phyloP scores from a whole-genome alignment of 2,888 invertebrate genomes.

The Deilephila porcellus region DNA sequence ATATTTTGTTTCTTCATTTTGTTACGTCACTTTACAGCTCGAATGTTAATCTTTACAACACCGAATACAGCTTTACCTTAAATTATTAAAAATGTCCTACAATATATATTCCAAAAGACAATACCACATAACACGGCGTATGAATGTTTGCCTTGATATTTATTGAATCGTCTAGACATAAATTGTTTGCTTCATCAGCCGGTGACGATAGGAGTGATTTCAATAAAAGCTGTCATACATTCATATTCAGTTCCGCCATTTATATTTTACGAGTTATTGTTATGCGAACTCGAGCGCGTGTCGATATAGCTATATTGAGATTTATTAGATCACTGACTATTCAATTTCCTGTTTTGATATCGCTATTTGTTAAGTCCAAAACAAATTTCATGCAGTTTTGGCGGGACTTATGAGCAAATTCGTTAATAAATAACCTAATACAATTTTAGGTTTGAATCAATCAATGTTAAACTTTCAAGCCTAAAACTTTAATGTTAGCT shows the following conservation, averaged over 20 bases:
- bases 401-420: too few species aligned
- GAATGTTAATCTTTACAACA: too few species aligned
- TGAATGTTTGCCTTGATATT: slow-evolving; percentile 13
- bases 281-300: background rate
- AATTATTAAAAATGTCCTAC: background rate
- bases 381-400: background rate
- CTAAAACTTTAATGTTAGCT: too few species aligned
- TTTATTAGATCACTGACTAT: slow-evolving; percentile 8
- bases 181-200: slow-evolving; percentile 15
- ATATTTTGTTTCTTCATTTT: too few species aligned
- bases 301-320: background rate
- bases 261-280: slow-evolving; percentile 15
- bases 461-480: too few species aligned
- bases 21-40: too few species aligned
- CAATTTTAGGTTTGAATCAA: too few species aligned
- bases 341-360: background rate
- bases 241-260: slow-evolving; percentile 14
- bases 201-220: slow-evolving; percentile 10
- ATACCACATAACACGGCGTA: background rate
- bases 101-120: background rate
- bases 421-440: too few species aligned
- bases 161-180: slow-evolving; percentile 18
- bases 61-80: too few species aligned
- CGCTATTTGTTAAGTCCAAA: background rate
- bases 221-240: slow-evolving; percentile 15